Evolutionary conservation across 2,888 invertebrate species (phyloP).

Genomic region (Leptopterna dolabrata): DNA sequence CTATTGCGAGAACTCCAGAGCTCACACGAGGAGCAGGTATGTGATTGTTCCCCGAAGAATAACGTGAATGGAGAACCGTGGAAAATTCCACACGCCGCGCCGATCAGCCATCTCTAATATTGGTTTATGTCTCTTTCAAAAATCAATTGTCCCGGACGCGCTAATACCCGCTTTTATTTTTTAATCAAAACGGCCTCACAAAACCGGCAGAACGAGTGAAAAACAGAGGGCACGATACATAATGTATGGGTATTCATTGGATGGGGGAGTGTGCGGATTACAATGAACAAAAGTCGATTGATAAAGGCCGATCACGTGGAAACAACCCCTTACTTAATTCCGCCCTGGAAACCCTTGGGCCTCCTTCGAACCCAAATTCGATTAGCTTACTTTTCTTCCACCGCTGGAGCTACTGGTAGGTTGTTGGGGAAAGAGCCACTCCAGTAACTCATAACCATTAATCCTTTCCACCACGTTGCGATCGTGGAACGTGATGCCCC

Average conservation of each 20-base stretch:
- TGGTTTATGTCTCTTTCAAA: background rate
- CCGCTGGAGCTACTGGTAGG: background rate
- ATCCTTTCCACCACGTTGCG: background rate
- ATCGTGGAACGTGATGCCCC: background rate
- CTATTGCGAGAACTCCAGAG: too few species aligned
- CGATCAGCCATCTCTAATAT: too few species aligned
- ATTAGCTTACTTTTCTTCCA: background rate
- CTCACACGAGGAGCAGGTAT: too few species aligned
- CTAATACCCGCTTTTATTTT: background rate
- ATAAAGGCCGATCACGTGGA: constrained; percentile 11
- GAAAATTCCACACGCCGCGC: too few species aligned
- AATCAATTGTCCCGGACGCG: background rate
- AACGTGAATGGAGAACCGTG: too few species aligned
- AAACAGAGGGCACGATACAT: background rate
- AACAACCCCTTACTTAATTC: background rate
- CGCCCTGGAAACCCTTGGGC: background rate
- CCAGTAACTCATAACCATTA: background rate
- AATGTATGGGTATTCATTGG: constrained; percentile 7
- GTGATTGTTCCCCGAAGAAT: too few species aligned
- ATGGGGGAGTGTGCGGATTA: constrained; percentile 10
- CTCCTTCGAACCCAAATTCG: background rate
- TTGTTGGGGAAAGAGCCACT: background rate
- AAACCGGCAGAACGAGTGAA: background rate
- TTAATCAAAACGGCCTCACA: background rate
- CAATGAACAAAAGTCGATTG: constrained; percentile 17